Conservation (phyloP, 30 jellyfish, hydroid and myxozoan genomes). For the Catostylus mosaicus region DNA sequence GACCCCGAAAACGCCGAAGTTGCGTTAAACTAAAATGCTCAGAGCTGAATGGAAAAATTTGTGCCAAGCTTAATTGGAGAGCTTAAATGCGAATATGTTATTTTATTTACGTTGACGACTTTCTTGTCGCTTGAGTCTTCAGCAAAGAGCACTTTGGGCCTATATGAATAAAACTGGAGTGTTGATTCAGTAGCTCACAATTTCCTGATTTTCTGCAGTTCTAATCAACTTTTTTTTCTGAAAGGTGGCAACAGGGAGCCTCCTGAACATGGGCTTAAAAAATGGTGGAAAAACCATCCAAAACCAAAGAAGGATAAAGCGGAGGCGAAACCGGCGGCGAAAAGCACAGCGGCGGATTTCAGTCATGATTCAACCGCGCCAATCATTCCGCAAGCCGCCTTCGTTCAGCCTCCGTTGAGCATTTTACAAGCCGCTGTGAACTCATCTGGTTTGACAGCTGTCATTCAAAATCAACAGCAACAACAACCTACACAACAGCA, state of each 20-base stretch:
- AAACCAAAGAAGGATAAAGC: slow-evolving; percentile 71
- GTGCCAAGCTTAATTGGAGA: no score
- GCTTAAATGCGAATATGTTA: no score
- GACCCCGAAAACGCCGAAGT: no score
- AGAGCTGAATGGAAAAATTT: no score
- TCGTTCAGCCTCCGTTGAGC: slow-evolving; percentile 75
- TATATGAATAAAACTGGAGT: no score
- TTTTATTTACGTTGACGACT: no score
- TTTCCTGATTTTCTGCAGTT: no score
- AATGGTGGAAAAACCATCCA: slow-evolving; percentile 91
- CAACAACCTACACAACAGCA: slow-evolving; percentile 60
- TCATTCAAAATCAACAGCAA: slow-evolving; percentile 80
- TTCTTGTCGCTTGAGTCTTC: no score
- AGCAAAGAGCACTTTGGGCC: no score
- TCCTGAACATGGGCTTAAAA: slow-evolving; percentile 93
- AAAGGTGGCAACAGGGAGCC: slow-evolving; percentile 99
- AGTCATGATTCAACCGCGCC: slow-evolving; percentile 51
- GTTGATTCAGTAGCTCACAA: no score
- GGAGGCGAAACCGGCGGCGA: slow-evolving; percentile 32
- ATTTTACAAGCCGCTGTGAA: slow-evolving; percentile 97
- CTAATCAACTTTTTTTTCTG: background rate
- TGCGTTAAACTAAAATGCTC: no score
- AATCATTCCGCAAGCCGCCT: slow-evolving; percentile 58
- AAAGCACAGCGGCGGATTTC: slow-evolving; percentile 19
- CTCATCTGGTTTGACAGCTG: slow-evolving; percentile 92